Conservation (phyloP, 2,113 vertebrate genomes). For the Reinhardtius hippoglossoides region DNA sequence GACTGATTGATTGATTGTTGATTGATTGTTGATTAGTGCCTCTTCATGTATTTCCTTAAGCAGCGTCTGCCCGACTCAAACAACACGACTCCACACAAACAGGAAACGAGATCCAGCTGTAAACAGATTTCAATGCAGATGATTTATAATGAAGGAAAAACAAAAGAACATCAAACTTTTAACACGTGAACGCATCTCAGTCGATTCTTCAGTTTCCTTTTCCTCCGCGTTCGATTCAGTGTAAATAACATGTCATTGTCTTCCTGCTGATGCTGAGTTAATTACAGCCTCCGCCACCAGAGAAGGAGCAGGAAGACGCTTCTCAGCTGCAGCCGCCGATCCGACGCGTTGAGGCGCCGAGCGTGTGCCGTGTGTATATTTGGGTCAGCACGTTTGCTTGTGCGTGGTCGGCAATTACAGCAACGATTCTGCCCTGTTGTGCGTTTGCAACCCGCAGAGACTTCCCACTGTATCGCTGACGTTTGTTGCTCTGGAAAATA, state of each 20-base stretch:
- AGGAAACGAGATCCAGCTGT: background rate
- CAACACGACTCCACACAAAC: too few species aligned
- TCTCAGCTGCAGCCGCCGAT: constrained; percentile 54
- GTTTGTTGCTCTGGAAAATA: constrained; percentile 7
- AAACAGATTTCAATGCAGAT: background rate
- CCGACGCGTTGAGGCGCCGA: constrained; percentile 25
- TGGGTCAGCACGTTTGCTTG: constrained; percentile 63
- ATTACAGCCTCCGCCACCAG: constrained; percentile 47
- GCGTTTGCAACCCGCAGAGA: constrained; percentile 9
- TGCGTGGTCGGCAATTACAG: constrained; percentile 23
- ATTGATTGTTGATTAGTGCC: too few species aligned
- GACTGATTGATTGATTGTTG: too few species aligned
- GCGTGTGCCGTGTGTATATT: constrained; percentile 57
- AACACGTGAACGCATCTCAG: too few species aligned
- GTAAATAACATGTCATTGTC: constrained; percentile 26
- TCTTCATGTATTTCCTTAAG: too few species aligned
- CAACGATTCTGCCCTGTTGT: constrained; percentile 24
- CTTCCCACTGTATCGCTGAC: background rate
- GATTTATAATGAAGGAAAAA: background rate
- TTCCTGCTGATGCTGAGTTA: constrained; percentile 28
- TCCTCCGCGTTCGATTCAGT: constrained; percentile 2
- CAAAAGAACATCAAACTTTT: background rate
- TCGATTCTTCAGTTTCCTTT: too few species aligned
- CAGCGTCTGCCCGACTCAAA: too few species aligned
- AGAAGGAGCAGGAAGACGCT: constrained; percentile 29